phyloP scores from a whole-genome alignment of 2,888 invertebrate genomes.

The Synanthedon tipuliformis region DNA sequence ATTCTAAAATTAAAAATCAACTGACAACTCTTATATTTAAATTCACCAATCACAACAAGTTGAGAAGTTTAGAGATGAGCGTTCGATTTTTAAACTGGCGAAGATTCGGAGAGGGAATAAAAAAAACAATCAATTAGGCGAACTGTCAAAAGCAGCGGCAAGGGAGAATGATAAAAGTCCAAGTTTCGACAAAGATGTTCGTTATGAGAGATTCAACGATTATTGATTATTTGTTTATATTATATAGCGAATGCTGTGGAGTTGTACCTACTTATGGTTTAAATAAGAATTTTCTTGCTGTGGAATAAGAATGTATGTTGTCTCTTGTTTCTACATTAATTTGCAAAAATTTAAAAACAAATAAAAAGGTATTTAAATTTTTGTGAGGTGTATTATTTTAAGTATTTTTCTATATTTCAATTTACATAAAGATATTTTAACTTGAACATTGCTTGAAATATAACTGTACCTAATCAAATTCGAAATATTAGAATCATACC shows the following conservation, averaged over 20 bases:
- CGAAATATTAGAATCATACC: too few species aligned
- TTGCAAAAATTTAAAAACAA: too few species aligned
- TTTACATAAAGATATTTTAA: too few species aligned
- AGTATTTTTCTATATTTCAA: too few species aligned
- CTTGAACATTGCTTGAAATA: too few species aligned
- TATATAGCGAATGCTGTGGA: not conserved
- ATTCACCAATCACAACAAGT: slow-evolving; percentile 44
- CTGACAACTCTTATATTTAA: slow-evolving; percentile 9
- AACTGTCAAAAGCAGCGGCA: slow-evolving; percentile 51
- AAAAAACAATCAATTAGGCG: slow-evolving; percentile 62
- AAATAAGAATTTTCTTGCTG: too few species aligned
- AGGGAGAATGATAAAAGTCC: slow-evolving; percentile 24
- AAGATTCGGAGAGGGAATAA: slow-evolving; percentile 21
- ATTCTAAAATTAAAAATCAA: not conserved
- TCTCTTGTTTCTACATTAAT: too few species aligned
- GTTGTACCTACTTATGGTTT: not conserved
- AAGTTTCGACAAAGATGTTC: slow-evolving; percentile 24
- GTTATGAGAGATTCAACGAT: slow-evolving; percentile 10
- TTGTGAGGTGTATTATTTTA: too few species aligned
- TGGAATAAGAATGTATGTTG: too few species aligned
- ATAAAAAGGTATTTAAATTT: too few species aligned
- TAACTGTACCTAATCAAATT: too few species aligned
- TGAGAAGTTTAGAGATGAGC: slow-evolving; percentile 12
- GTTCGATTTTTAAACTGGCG: slow-evolving; percentile 33
- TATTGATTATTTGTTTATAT: slow-evolving; percentile 7